phyloP scores from a whole-genome alignment of 2,113 vertebrate species.

The Pyxicephalus adspersus region DNA sequence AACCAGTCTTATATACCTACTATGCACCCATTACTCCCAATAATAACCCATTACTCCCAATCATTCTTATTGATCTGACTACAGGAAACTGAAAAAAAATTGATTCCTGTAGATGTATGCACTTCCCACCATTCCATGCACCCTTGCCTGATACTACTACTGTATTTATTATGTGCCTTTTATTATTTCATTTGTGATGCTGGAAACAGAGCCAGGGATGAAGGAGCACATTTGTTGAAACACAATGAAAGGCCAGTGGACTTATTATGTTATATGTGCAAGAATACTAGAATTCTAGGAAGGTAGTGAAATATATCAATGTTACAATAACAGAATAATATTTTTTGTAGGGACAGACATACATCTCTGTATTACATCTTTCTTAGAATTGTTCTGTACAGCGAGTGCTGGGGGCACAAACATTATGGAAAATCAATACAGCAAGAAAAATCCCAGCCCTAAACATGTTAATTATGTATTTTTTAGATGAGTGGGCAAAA shows the following conservation, averaged over 20 bases:
- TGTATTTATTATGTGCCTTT: no score
- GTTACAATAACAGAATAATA: neutral
- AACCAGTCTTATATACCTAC: no score
- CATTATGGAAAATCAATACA: neutral
- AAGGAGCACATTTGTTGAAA: neutral
- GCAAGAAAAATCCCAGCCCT: neutral
- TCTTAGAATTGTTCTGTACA: neutral
- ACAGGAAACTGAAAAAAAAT: no score
- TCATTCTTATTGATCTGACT: no score
- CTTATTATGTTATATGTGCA: neutral
- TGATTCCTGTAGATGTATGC: no score
- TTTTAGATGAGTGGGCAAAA: slow-evolving; percentile 9
- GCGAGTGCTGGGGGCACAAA: neutral
- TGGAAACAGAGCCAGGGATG: neutral
- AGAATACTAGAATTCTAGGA: neutral
- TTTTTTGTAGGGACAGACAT: neutral
- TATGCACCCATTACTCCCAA: no score
- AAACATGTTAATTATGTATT: slow-evolving; percentile 36
- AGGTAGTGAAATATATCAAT: slow-evolving; percentile 19
- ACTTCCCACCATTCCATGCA: no score
- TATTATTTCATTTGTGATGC: neutral
- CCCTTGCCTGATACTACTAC: no score
- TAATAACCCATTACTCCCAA: no score
- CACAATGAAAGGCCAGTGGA: neutral
- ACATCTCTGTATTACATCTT: neutral